Evolutionary conservation across 2,888 invertebrate species (phyloP).

Genomic region (Eupithecia inturbata): DNA sequence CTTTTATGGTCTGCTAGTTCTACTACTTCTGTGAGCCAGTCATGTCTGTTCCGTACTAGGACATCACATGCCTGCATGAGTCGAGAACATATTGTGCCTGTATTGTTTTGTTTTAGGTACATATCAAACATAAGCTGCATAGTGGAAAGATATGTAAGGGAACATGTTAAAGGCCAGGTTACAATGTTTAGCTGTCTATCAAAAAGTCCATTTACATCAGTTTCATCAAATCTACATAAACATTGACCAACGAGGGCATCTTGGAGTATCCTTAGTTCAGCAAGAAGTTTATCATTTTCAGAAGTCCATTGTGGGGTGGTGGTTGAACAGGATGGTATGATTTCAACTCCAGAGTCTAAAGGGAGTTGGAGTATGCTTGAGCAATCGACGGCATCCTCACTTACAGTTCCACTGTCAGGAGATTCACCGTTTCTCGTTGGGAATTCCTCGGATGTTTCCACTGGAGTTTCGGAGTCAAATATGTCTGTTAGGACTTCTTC

Average conservation of each 20-base stretch:
- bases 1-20: constrained; percentile 91
- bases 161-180: constrained; percentile 76
- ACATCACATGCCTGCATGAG: constrained; percentile 92
- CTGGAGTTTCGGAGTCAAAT: constrained; percentile 71
- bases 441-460: constrained; percentile 76
- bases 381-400: constrained; percentile 82
- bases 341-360: constrained; percentile 64
- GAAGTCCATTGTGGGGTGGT: constrained; percentile 67
- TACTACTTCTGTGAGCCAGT: constrained; percentile 92
- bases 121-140: constrained; percentile 93
- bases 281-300: constrained; percentile 71
- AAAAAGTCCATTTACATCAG: constrained; percentile 88
- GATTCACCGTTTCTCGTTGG: constrained; percentile 75
- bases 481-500: constrained; percentile 78
- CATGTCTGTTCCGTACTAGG: constrained; percentile 91
- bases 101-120: constrained; percentile 92
- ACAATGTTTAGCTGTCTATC: constrained; percentile 84
- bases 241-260: constrained; percentile 89
- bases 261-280: constrained; percentile 85
- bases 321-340: constrained; percentile 75
- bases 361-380: constrained; percentile 71
- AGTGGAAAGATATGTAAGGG: constrained; percentile 91
- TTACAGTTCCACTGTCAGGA: constrained; percentile 79
- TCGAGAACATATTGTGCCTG: constrained; percentile 91
- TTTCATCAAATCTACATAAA: constrained; percentile 90